Percentiles rank a stretch among this genome's conserved stretches.
Evolutionary conservation across 2,113 vertebrate genomes (phyloP).

Genomic region (Australoheros scitulus): DNA sequence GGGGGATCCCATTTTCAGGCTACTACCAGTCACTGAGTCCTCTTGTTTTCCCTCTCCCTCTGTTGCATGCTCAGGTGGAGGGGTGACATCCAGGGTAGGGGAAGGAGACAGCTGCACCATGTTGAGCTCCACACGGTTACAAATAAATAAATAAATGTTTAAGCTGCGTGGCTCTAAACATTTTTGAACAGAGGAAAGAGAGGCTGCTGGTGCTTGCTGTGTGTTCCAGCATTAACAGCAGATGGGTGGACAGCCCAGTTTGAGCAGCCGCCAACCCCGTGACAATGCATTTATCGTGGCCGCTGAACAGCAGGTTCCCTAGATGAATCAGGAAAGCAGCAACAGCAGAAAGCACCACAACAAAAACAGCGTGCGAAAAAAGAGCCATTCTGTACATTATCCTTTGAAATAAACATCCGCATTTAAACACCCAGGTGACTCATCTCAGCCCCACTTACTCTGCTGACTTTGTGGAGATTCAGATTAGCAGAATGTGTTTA

Average conservation of each 20-base stretch:
- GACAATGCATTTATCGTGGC: conserved; percentile 53
- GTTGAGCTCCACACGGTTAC: conserved; percentile 58
- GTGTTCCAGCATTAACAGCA: not conserved
- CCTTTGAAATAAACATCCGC: not conserved
- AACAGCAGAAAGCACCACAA: not conserved
- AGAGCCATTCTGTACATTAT: not conserved
- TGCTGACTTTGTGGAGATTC: not conserved
- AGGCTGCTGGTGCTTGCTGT: conserved; percentile 2
- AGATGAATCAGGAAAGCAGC: conserved; percentile 17
- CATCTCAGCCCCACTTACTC: not conserved
- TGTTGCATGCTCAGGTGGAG: conserved; percentile 69
- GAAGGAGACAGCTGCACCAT: conserved; percentile 90
- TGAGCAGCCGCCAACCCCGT: conserved; percentile 41
- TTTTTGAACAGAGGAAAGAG: not conserved
- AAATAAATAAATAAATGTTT: no score
- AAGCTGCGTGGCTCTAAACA: no score
- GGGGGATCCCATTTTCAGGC: conserved; percentile 39
- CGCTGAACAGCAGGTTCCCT: not conserved
- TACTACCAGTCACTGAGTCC: not conserved
- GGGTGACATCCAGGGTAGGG: conserved; percentile 67
- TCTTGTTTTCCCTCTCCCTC: conserved; percentile 69
- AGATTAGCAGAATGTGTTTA: not conserved
- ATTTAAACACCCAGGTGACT: not conserved
- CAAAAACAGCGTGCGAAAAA: not conserved
- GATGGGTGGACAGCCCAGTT: conserved; percentile 2